Base-by-base conservation (phyloP, 2,797 vertebrate species). In the Sternotherus odoratus region DNA sequence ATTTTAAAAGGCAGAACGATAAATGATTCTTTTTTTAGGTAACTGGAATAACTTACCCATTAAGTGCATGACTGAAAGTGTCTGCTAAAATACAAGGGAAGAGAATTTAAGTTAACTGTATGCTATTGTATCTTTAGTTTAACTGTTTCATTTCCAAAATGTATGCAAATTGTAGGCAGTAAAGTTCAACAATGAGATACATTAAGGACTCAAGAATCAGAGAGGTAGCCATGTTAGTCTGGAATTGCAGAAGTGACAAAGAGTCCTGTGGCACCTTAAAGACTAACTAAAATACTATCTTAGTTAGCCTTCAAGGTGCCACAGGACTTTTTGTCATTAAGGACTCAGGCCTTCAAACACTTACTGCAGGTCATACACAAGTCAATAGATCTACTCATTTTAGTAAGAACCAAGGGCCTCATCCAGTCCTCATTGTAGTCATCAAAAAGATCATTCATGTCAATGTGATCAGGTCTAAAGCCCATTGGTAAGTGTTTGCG, bases 1-100 rank as follows among this genome's bases (percentile, higher is more conserved):
- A 5, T 95, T 96, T 90, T 72, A 77, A 83, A 90, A 84, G 57
- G 90, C 63, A 72, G 80, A 90, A 82, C 5, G 92, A 84, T 88
- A 80, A 46, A 9, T 43, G 5, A 78, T 75, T 83, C 39, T 36
- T 69, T 8, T 6, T 5, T 50, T 15, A 72, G 16, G 88, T 94
- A 80, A 88, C 75, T 82, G 82, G 48, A 78, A 85, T 94, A 80
- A 85, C 78, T 75, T 75, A 92, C 79, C 85, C 46, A 87, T 93
- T 94, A 89, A 43, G 1, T 72, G 8, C 36, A 26, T 90, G 92
- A 95, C 75, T 0, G 2, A 90, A 93, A 92, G 77, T 56, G 92
- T 90, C 75, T 95, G 86, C 83, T 96, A 77, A 93, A 90, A 80
- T 54, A 60, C 4, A 69, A 74, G 79, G 77, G 63, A 43, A 1